A percentile compares a stretch with the other conserved stretches of the same genome.
These are phyloP conservation scores for Drosophila borealis DNA, from an alignment of 2,888 invertebrate species.

Conservation along the genomic window DNA sequence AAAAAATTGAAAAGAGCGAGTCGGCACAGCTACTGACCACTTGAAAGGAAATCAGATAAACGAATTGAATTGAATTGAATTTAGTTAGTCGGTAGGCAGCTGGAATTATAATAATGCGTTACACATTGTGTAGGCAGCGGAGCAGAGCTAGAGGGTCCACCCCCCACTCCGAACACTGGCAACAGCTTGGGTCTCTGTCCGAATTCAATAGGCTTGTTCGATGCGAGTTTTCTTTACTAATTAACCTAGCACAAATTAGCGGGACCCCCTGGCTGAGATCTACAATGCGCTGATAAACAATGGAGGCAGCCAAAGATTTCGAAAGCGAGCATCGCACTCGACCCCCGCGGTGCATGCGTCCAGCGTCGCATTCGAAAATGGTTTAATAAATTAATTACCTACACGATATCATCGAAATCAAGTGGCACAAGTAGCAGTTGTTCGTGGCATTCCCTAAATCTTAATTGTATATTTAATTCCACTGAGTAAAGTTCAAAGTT, in stretches of 20 bases:
- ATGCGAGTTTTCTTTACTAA: conserved; percentile 42
- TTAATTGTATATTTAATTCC: conserved; percentile 28
- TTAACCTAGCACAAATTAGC: conserved; percentile 56
- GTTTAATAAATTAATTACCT: conserved; percentile 70
- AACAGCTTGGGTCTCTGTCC: conserved; percentile 1
- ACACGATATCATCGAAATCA: conserved; percentile 47
- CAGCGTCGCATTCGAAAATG: conserved; percentile 48
- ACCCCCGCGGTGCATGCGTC: conserved; percentile 32
- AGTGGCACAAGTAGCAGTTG: conserved; percentile 46
- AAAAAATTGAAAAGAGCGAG: conserved; percentile 21
- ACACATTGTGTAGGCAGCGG: conserved; percentile 64
- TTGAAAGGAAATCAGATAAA: conserved; percentile 70
- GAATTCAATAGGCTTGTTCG: conserved; percentile 30
- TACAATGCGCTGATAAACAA: conserved; percentile 23
- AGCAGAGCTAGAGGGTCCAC: conserved; percentile 1
- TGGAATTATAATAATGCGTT: conserved; percentile 64
- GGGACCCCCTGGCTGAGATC: conserved; percentile 31
- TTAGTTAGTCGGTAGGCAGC: conserved; percentile 47
- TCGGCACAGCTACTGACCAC: conserved; percentile 51
- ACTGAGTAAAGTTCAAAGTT: conserved; percentile 43
- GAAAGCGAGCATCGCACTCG: conserved; percentile 18
- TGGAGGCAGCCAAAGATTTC: conserved; percentile 35
- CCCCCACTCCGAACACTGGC: neutral
- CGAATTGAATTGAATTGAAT: conserved; percentile 66
- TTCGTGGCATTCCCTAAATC: conserved; percentile 6